Evolutionary conservation across 2,888 invertebrate genomes (phyloP).

Genomic region (Rosalia funebris): DNA sequence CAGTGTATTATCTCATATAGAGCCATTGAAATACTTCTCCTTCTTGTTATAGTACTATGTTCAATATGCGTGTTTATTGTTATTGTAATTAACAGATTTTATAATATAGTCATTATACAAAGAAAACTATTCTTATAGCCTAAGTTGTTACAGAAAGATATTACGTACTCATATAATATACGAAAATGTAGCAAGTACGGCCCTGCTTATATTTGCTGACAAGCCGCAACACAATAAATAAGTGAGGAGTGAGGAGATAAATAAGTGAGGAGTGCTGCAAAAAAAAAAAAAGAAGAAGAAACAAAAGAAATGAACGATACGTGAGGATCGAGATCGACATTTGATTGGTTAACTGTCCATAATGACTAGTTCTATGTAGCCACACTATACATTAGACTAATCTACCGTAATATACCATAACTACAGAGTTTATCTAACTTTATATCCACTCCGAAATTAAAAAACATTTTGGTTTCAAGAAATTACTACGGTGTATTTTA

Average conservation of each 20-base stretch:
- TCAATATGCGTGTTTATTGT: too few relatives aligned
- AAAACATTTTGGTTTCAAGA: slow-evolving; percentile 52
- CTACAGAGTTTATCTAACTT: slow-evolving; percentile 51
- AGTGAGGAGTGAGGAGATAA: slow-evolving; percentile 31
- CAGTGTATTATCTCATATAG: too few relatives aligned
- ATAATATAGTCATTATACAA: too few relatives aligned
- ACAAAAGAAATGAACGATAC: slow-evolving; percentile 44
- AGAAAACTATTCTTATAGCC: too few relatives aligned
- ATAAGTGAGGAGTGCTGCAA: slow-evolving; percentile 28
- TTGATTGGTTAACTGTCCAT: slow-evolving; percentile 52
- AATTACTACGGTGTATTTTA: slow-evolving; percentile 49
- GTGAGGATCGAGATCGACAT: slow-evolving; percentile 54
- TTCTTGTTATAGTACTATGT: too few relatives aligned
- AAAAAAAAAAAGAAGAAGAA: slow-evolving; percentile 31
- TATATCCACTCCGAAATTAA: slow-evolving; percentile 50
- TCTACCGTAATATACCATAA: slow-evolving; percentile 51
- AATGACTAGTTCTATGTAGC: slow-evolving; percentile 53
- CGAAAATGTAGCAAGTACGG: slow-evolving; percentile 3
- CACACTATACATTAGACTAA: slow-evolving; percentile 57
- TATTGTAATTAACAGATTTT: too few relatives aligned
- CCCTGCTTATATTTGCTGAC: slow-evolving; percentile 35
- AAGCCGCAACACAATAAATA: slow-evolving; percentile 32
- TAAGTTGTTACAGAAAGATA: too few relatives aligned
- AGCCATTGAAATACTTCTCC: too few relatives aligned
- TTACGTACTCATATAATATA: too few relatives aligned